phyloP scores from a whole-genome alignment of 2,888 invertebrate species.

The Andrena dorsata region DNA sequence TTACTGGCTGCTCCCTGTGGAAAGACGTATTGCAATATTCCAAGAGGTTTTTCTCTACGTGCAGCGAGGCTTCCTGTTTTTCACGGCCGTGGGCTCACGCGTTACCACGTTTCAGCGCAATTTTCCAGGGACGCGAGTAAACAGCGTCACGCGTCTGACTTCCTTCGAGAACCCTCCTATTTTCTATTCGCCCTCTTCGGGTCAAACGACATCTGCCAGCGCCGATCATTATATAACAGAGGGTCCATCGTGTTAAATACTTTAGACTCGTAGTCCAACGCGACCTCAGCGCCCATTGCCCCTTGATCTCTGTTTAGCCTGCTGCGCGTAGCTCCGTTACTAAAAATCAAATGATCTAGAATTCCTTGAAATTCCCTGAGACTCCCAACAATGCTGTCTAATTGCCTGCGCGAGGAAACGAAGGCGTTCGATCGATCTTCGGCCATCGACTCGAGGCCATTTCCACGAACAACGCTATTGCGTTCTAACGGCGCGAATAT shows the following conservation, averaged over 20 bases:
- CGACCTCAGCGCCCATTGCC: too few relatives aligned
- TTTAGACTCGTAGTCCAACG: too few relatives aligned
- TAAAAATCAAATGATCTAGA: background rate
- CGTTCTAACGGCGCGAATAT: constrained; percentile 54
- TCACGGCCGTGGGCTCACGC: constrained; percentile 46
- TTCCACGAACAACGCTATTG: constrained; percentile 44
- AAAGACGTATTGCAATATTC: constrained; percentile 40
- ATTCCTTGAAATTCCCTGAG: background rate
- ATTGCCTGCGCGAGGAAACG: background rate
- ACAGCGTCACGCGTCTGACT: background rate
- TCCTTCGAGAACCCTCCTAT: background rate
- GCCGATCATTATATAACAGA: background rate
- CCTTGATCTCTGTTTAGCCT: too few relatives aligned
- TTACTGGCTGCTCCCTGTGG: constrained; percentile 32
- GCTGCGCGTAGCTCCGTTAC: background rate
- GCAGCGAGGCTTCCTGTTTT: constrained; percentile 47
- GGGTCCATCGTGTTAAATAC: background rate
- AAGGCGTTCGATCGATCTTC: constrained; percentile 2
- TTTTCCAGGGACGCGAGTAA: constrained; percentile 39
- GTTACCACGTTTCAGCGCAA: constrained; percentile 6
- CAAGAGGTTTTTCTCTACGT: constrained; percentile 25
- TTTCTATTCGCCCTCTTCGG: background rate
- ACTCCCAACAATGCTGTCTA: background rate
- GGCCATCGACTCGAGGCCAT: constrained; percentile 18
- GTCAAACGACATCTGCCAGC: background rate